These are phyloP conservation scores for Pogonomyrmex californicus DNA, from an alignment of 1,140 invertebrate genomes.

Conservation along the genomic window DNA sequence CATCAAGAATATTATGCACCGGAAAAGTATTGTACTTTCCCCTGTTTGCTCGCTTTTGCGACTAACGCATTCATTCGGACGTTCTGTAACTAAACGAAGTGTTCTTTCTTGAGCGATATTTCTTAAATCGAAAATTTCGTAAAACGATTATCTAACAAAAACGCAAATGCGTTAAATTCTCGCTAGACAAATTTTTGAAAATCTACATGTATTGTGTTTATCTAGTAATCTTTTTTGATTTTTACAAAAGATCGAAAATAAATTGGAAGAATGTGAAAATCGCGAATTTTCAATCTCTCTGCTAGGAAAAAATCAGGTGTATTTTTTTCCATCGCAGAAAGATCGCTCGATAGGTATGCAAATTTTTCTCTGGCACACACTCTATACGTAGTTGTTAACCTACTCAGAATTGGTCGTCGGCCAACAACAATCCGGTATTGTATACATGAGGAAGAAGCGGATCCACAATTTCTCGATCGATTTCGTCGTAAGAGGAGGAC, in stretches of 20 bases:
- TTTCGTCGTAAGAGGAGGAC: constrained; percentile 28
- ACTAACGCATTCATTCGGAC: not conserved
- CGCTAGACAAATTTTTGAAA: not conserved
- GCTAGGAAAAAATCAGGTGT: not conserved
- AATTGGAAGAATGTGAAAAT: not conserved
- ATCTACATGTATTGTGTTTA: not conserved
- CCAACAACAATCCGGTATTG: constrained; percentile 14
- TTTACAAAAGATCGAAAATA: not conserved
- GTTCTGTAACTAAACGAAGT: not conserved
- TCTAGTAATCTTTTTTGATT: not conserved
- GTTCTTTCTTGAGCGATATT: not conserved
- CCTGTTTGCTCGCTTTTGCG: not conserved
- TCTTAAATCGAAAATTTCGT: not conserved
- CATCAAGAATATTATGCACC: not conserved
- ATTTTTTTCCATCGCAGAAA: not conserved
- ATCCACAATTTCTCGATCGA: constrained; percentile 57
- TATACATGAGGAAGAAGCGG: not conserved
- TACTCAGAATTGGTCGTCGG: constrained; percentile 41
- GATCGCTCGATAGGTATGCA: constrained; percentile 10
- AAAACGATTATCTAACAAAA: not conserved
- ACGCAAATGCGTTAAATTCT: not conserved
- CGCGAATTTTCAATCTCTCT: not conserved
- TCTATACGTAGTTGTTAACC: constrained; percentile 1
- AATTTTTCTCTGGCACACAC: not conserved
- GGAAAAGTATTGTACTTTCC: not conserved